Evolutionary conservation across 2,113 vertebrate genomes (phyloP).

Genomic region (Alligator sinensis): DNA sequence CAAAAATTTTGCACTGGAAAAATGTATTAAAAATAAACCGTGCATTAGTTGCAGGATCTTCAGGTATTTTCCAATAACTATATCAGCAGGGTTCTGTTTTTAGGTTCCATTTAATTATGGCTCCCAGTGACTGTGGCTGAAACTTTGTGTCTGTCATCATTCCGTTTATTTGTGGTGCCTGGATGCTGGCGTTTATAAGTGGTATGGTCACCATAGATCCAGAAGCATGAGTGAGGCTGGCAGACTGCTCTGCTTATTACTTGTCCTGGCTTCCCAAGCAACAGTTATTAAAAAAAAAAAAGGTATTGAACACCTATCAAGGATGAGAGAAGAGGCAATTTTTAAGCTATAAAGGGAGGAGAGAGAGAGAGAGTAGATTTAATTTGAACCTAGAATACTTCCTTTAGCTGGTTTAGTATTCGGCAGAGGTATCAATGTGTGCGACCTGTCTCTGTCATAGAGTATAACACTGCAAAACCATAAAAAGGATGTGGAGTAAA

Average conservation of each 20-base stretch:
- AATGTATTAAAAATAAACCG: not conserved
- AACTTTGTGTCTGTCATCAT: not conserved
- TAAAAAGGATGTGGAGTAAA: not conserved
- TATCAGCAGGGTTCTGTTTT: not conserved
- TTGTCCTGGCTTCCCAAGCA: not conserved
- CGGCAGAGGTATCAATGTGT: not conserved
- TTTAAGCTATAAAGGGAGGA: not conserved
- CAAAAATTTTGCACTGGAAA: not conserved
- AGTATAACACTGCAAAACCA: not conserved
- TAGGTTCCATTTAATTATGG: not conserved
- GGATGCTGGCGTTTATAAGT: not conserved
- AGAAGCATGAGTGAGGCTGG: not conserved
- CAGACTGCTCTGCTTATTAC: not conserved
- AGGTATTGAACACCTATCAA: not conserved
- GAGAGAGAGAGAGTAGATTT: not conserved
- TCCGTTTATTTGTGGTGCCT: not conserved
- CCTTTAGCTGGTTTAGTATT: not conserved
- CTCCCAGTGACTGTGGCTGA: not conserved
- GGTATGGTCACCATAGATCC: not conserved
- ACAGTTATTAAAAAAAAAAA: not conserved
- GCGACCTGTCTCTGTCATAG: not conserved
- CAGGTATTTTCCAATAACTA: not conserved
- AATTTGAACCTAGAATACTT: not conserved
- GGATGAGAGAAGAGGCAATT: not conserved
- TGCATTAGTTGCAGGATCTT: not conserved